Evolutionary conservation across 2,888 invertebrate genomes (phyloP).

Genomic region (Peribatodes rhomboidaria): DNA sequence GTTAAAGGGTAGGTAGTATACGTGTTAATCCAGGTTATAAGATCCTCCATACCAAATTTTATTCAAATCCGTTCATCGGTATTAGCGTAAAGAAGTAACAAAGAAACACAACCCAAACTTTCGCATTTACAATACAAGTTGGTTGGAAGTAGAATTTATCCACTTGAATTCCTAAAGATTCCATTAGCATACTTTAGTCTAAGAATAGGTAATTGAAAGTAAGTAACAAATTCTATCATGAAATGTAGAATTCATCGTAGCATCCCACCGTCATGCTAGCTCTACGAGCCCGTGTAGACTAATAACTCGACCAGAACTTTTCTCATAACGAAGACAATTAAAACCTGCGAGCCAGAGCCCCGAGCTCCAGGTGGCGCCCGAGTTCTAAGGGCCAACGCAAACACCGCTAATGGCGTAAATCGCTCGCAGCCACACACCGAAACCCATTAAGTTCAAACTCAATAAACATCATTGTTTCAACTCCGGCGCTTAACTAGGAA

Average conservation of each 20-base stretch:
- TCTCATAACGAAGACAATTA: conserved; percentile 37
- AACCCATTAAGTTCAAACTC: conserved; percentile 82
- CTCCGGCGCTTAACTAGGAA: conserved; percentile 81
- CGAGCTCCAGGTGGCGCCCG: conserved; percentile 17
- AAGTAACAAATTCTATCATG: too few species aligned
- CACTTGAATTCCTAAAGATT: too few species aligned
- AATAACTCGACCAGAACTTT: conserved; percentile 27
- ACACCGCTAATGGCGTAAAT: conserved; percentile 77
- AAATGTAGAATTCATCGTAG: neutral
- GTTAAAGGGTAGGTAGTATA: too few species aligned
- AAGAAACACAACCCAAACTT: too few species aligned
- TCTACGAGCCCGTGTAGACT: neutral
- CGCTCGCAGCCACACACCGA: conserved; percentile 70
- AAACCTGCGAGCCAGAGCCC: conserved; percentile 10
- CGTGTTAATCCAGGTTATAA: too few species aligned
- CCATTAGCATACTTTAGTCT: too few species aligned
- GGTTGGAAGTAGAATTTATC: too few species aligned
- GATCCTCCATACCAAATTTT: too few species aligned
- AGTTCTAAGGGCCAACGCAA: conserved; percentile 54
- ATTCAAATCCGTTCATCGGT: too few species aligned
- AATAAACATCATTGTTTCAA: conserved; percentile 81
- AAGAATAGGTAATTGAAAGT: too few species aligned
- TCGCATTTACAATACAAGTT: too few species aligned
- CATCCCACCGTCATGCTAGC: neutral
- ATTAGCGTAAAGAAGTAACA: too few species aligned